Percentiles rank a stretch among this genome's conserved stretches.
phyloP scores from a whole-genome alignment of 2,797 vertebrate genomes.

The Erpetoichthys calabaricus region DNA sequence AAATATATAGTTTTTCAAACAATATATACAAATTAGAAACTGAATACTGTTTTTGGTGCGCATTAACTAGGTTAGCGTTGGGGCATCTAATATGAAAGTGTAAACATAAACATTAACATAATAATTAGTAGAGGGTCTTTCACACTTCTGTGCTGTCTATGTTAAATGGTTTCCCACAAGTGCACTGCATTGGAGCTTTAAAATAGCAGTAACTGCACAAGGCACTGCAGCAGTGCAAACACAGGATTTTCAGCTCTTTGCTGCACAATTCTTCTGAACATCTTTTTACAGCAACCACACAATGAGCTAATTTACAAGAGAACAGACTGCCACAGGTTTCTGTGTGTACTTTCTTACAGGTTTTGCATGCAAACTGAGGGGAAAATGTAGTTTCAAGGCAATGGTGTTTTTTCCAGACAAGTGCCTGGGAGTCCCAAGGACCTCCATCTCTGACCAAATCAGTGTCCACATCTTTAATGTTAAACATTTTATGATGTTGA shows the following conservation, averaged over 20 bases:
- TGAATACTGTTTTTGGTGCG: too few species aligned
- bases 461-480: not conserved
- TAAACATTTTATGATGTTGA: slow-evolving; percentile 8
- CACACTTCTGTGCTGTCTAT: not conserved
- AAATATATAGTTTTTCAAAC: too few species aligned
- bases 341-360: slow-evolving; percentile 35
- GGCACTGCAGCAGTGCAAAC: slow-evolving; percentile 35
- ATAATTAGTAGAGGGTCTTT: too few species aligned
- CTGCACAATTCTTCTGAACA: slow-evolving; percentile 25
- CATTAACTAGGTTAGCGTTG: too few species aligned
- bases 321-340: slow-evolving; percentile 11
- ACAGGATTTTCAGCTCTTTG: slow-evolving; percentile 26
- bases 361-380: slow-evolving; percentile 26
- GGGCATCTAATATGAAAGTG: too few species aligned
- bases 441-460: not conserved
- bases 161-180: slow-evolving; percentile 35
- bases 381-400: slow-evolving; percentile 17
- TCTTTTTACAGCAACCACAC: accelerated
- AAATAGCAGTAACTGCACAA: slow-evolving; percentile 42
- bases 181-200: slow-evolving; percentile 26
- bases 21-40: too few species aligned
- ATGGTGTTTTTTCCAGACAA: slow-evolving; percentile 23
- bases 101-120: too few species aligned
- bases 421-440: slow-evolving; percentile 15
- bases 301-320: slow-evolving; percentile 9